These are phyloP conservation scores for Canis aureus DNA, from an alignment of 2,113 vertebrate species.

Conservation along the genomic window DNA sequence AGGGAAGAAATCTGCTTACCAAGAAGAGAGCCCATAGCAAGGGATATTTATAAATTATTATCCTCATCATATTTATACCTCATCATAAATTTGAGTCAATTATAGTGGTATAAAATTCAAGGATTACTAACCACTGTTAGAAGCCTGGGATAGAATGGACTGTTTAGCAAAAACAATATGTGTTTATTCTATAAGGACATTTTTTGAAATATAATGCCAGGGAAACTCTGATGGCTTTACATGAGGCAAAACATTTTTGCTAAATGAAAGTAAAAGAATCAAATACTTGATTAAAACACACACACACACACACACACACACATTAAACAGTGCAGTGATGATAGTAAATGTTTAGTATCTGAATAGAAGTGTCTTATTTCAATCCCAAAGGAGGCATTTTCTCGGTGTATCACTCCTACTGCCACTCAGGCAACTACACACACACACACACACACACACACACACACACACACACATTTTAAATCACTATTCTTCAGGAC, in stretches of 20 bases:
- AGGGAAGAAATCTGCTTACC: neutral
- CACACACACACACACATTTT: neutral
- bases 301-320: neutral
- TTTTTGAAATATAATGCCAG: neutral
- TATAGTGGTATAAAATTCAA: neutral
- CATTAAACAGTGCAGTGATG: neutral
- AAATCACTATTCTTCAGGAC: neutral
- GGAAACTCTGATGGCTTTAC: constrained; percentile 40
- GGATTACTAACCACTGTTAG: neutral
- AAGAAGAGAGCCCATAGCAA: neutral
- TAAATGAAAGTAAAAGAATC: neutral
- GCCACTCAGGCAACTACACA: neutral
- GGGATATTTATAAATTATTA: neutral
- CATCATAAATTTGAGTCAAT: neutral
- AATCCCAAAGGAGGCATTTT: neutral
- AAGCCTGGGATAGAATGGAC: neutral
- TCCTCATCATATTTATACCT: neutral
- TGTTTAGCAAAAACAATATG: constrained; percentile 8
- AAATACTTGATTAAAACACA: neutral
- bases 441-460: neutral
- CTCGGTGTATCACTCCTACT: accelerated
- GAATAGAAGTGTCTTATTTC: neutral
- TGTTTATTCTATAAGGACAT: neutral
- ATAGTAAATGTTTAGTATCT: neutral
- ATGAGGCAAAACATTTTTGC: constrained; percentile 13